Evolutionary conservation across 2,113 vertebrate species (phyloP).

Genomic region (Sinocyclocheilus maitianheensis): DNA sequence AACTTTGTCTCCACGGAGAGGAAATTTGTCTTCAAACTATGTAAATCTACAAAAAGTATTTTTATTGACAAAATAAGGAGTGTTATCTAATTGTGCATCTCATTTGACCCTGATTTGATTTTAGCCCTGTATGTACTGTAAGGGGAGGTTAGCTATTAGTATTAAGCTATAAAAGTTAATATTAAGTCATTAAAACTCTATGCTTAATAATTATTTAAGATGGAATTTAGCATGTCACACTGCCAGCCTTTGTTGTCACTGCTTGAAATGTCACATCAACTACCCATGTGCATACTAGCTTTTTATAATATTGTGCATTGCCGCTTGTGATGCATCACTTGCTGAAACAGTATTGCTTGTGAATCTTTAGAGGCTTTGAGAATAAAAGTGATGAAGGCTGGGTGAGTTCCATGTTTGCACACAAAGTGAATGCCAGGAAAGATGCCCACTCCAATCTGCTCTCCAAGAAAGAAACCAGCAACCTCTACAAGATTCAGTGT

Average conservation of each 20-base stretch:
- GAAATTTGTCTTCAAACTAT: background rate
- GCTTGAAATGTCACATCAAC: background rate
- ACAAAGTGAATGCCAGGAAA: conserved; percentile 91
- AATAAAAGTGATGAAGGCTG: conserved; percentile 84
- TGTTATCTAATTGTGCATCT: background rate
- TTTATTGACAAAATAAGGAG: background rate
- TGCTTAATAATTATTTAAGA: background rate
- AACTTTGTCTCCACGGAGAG: background rate
- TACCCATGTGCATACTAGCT: background rate
- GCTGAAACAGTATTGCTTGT: conserved; percentile 36
- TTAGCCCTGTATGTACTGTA: background rate
- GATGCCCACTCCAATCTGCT: conserved; percentile 95
- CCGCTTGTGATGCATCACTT: conserved; percentile 6
- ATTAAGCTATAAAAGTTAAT: background rate
- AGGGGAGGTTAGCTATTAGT: background rate
- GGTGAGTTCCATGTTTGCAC: conserved; percentile 91
- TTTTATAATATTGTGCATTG: background rate
- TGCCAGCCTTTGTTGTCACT: background rate
- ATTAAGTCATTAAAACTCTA: background rate
- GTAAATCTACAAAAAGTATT: background rate
- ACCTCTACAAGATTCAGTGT: conserved; percentile 97
- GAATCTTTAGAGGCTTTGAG: conserved; percentile 78
- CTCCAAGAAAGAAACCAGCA: conserved; percentile 94
- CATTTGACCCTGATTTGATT: too few species aligned
- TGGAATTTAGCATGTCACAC: background rate